Percentiles rank a stretch among this genome's conserved stretches.
phyloP scores from a whole-genome alignment of 35 echinoderm and acorn worm species.

The Holothuria glaberrima region DNA sequence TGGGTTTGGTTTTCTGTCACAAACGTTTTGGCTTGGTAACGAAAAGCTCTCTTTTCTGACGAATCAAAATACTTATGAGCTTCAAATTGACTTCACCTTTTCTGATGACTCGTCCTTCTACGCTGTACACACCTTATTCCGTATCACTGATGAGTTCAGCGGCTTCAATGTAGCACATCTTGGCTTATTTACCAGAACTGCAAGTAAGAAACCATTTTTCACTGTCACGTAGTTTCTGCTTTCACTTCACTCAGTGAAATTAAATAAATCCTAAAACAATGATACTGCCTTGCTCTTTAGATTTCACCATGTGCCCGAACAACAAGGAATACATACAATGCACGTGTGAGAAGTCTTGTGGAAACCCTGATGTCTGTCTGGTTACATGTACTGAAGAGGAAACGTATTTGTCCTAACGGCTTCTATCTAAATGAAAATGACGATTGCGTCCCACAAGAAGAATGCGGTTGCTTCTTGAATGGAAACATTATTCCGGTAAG shows the following conservation, averaged over 20 bases:
- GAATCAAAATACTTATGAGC: constrained; percentile 17
- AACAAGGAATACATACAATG: not conserved
- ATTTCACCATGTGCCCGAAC: not conserved
- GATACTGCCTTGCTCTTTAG: not conserved
- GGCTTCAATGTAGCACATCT: not conserved
- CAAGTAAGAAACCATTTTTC: not conserved
- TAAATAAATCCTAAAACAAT: not conserved
- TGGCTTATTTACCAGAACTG: not conserved
- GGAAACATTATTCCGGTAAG: not conserved
- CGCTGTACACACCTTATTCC: not conserved
- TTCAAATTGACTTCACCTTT: constrained; percentile 1
- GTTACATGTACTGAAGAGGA: not conserved
- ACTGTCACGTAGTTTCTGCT: not conserved
- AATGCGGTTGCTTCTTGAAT: not conserved
- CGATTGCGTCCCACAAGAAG: not conserved
- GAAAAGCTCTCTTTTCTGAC: constrained; percentile 1
- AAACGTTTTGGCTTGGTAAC: constrained; percentile 28
- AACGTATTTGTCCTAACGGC: not conserved
- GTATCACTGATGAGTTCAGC: not conserved
- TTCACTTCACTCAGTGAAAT: not conserved
- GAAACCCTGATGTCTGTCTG: not conserved
- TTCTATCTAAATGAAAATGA: not conserved
- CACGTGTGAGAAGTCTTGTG: not conserved
- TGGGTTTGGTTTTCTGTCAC: not conserved
- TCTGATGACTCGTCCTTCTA: not conserved